Conservation (phyloP, 64 coral and sea anemone genomes). For the Catalaphyllia jardinei region DNA sequence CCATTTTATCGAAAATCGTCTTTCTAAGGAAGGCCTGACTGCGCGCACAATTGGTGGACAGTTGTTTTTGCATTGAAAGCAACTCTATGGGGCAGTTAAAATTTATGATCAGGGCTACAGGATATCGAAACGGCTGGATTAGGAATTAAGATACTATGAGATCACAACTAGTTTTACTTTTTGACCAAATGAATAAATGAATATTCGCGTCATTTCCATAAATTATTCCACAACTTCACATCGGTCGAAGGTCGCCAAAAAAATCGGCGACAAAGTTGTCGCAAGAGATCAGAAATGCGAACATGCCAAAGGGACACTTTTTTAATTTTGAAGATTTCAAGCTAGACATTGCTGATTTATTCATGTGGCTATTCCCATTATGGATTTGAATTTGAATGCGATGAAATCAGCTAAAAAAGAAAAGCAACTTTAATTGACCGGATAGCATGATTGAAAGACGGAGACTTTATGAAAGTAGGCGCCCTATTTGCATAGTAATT, state of each 20-base stretch:
- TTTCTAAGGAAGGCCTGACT: too few species aligned
- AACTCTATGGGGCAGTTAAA: background rate
- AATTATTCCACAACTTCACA: background rate
- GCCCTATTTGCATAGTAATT: slow-evolving; percentile 10
- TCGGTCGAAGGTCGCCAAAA: background rate
- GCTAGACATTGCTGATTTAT: background rate
- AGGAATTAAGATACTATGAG: background rate
- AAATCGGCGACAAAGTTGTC: background rate
- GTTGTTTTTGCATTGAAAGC: background rate
- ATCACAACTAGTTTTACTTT: background rate
- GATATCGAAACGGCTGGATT: background rate
- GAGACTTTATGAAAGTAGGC: background rate
- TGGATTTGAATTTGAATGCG: slow-evolving; percentile 35
- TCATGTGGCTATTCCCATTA: background rate
- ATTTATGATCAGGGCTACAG: background rate
- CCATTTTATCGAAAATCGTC: too few species aligned
- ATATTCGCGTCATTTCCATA: background rate
- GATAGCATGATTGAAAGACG: slow-evolving; percentile 2
- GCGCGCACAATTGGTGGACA: too few species aligned
- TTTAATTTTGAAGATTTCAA: too few species aligned
- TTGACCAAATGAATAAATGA: background rate
- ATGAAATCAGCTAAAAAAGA: background rate
- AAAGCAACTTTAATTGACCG: slow-evolving; percentile 38
- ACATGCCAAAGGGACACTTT: background rate
- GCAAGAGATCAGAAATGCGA: background rate